Conservation (phyloP, 2,888 invertebrate species). For the Habrosyne pyritoides region DNA sequence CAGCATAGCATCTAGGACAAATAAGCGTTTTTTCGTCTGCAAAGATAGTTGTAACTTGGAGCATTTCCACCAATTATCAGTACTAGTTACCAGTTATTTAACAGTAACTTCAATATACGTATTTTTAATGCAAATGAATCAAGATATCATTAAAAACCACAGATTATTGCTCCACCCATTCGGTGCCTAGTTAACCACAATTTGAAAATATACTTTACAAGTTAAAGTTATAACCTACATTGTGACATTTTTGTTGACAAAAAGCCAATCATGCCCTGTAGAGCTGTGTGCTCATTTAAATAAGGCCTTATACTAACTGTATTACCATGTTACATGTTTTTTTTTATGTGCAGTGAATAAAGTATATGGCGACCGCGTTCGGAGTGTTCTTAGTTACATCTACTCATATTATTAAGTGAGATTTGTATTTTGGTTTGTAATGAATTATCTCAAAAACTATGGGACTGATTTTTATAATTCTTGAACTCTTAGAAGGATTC, state of each 20-base stretch:
- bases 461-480: too few species aligned
- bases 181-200: background rate
- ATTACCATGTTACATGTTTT: background rate
- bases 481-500: too few species aligned
- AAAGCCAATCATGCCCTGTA: conserved; percentile 2
- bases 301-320: conserved; percentile 3
- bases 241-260: conserved; percentile 1
- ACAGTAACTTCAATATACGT: too few species aligned
- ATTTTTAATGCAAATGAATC: background rate
- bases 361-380: background rate
- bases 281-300: conserved; percentile 2
- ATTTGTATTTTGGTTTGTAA: too few species aligned
- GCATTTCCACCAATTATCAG: too few species aligned
- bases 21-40: too few species aligned
- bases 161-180: background rate
- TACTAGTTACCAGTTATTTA: too few species aligned
- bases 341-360: background rate
- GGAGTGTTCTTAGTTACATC: background rate
- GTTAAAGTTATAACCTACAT: conserved; percentile 8
- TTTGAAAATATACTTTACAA: background rate
- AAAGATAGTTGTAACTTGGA: too few species aligned
- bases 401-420: too few species aligned
- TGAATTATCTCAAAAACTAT: too few species aligned
- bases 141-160: background rate
- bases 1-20: too few species aligned